These are phyloP conservation scores for Melanostigma gelatinosum DNA, from an alignment of 2,113 vertebrate genomes.

Conservation along the genomic window DNA sequence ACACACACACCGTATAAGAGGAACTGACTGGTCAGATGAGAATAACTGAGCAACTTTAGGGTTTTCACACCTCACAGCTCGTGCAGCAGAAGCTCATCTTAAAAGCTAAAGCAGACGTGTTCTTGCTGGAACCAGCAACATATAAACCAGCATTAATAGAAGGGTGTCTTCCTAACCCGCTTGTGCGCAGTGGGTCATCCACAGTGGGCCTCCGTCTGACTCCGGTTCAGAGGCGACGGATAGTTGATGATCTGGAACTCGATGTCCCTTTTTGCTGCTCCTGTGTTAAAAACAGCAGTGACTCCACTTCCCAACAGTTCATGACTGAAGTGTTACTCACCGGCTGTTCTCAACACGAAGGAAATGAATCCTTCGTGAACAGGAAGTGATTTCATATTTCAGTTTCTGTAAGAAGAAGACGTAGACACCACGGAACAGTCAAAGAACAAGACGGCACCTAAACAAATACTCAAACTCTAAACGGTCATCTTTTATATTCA, in stretches of 20 bases:
- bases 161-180: not conserved
- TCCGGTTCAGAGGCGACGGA: not conserved
- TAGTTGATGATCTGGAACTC: not conserved
- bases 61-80: not conserved
- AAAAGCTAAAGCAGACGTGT: not conserved
- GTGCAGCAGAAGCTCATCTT: not conserved
- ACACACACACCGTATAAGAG: too few species aligned
- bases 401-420: not conserved
- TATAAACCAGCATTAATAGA: not conserved
- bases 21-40: not conserved
- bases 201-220: not conserved
- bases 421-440: not conserved
- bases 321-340: conserved; percentile 14
- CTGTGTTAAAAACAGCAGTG: conserved; percentile 28
- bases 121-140: not conserved
- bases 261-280: not conserved
- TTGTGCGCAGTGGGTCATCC: not conserved
- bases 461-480: not conserved
- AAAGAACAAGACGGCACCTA: not conserved
- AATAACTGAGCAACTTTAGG: not conserved
- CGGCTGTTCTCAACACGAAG: not conserved
- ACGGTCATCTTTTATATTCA: not conserved
- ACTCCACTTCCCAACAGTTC: conserved; percentile 20
- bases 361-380: not conserved
- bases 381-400: conserved; percentile 14